Evolutionary conservation across 2,113 vertebrate genomes (phyloP), one percentile per base, ranked within the genome.

Genomic region (Damaliscus lunatus): DNA sequence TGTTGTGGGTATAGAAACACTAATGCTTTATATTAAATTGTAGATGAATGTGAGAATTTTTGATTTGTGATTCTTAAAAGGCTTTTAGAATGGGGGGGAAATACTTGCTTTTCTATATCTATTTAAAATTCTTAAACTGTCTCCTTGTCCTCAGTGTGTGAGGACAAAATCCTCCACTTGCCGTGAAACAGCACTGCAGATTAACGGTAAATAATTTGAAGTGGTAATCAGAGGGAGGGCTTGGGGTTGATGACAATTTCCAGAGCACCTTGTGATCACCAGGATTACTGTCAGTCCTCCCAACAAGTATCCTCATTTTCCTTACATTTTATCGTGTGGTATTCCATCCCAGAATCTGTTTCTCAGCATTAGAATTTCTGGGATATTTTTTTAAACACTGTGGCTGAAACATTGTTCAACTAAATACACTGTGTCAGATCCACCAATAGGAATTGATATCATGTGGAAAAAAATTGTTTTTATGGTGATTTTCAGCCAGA

Each of bases 1-100:
- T 99, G 99, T 99, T 98, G 99, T 99, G 99, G 99, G 99, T 99
- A 99, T 99, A 98, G 99, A 99, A 98, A 98, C 98, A 98, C 98
- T 99, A 98, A 98, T 98, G 96, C 95, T 99, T 98, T 98, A 97
- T 84, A 97, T 98, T 98, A 85, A 92, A 43, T 88, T 55, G 0
- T 94, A 89, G 57, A 95, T 92, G 86, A 93, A 81, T 97, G 89
- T 97, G 86, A 88, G 53, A 92, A n/a, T 60, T 31, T 84, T 96
- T 91, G 43, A 13, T 96, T 43, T 77, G 43, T 93, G 83, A 36
- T 93, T 78, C 15, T 89, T 92, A 88, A 19, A 89, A 88, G 80
- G 60, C 83, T 86, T 96, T 96, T 52, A 67, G 77, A 92, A n/a
- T 62, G 14, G 33, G 74, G 12, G 67, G 3, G 27, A 27, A 89